Evolutionary conservation across 2,797 vertebrate genomes (phyloP).

Genomic region (Halcyon chelicuti): DNA sequence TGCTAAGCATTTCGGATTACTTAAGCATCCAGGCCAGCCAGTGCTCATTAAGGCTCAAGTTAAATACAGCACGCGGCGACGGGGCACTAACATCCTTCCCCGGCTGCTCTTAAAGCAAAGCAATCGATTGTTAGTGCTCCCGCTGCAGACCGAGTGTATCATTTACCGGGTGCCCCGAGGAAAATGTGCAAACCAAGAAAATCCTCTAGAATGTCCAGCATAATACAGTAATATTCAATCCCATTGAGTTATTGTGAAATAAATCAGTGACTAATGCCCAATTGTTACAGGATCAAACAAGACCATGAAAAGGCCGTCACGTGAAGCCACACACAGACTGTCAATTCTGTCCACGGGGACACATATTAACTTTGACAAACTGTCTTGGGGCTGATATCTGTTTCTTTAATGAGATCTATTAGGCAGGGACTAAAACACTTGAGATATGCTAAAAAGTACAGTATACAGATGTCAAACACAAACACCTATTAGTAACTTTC

Average conservation of each 20-base stretch:
- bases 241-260: slow-evolving; percentile 75
- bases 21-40: slow-evolving; percentile 44
- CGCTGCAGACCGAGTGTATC: slow-evolving; percentile 38
- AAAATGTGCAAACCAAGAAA: slow-evolving; percentile 66
- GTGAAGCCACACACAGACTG: slow-evolving; percentile 76
- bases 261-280: slow-evolving; percentile 78
- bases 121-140: slow-evolving; percentile 69
- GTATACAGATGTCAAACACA: slow-evolving; percentile 77
- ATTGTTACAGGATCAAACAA: slow-evolving; percentile 80
- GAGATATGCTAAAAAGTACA: slow-evolving; percentile 81
- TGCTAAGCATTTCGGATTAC: slow-evolving; percentile 29
- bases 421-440: slow-evolving; percentile 77
- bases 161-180: slow-evolving; percentile 58
- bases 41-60: slow-evolving; percentile 67
- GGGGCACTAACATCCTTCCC: slow-evolving; percentile 57
- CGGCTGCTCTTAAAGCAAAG: slow-evolving; percentile 66
- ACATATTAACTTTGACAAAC: slow-evolving; percentile 83
- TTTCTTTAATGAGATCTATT: slow-evolving; percentile 84
- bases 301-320: slow-evolving; percentile 67
- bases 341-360: slow-evolving; percentile 77
- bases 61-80: slow-evolving; percentile 56
- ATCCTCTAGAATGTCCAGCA: slow-evolving; percentile 53
- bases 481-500: slow-evolving; percentile 77
- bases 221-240: slow-evolving; percentile 62
- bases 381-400: slow-evolving; percentile 80